Base-by-base conservation (phyloP, 2,888 invertebrate genomes). In the Amiota minor region DNA sequence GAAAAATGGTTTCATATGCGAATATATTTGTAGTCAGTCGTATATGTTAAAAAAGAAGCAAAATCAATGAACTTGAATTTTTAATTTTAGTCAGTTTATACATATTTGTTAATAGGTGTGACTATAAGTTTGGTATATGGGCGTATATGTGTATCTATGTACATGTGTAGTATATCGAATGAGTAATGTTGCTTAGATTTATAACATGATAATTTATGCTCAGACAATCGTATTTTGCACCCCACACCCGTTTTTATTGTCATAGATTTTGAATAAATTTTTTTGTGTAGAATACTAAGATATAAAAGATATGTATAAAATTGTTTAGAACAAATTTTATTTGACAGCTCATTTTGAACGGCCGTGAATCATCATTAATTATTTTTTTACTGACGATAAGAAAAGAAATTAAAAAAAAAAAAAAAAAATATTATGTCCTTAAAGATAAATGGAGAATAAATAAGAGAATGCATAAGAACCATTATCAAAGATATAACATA, bases 1-100 rank as follows among this genome's bases (percentile, higher is more conserved):
- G 35, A 35, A 35, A 35, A 35, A 35, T 35, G 35, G 6, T 35
- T 35, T 35, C 6, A 35, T 35, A 35, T 35, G 6, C 23, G 3
- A 2, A 6, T 6, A 35, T 35, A 35, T 35, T 35, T 35, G 35
- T 35, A 35, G 35, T 35, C 23, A 23, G 3, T 35, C 0, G 35
- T 35, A 35, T 35, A 35, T 65, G 18, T n/a, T 49, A 18, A 49
- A 18, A 67, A 49, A 67, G 16, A 9, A 67, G 1, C 45, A 35
- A 14, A 75, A 77, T 74, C 82, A 83, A 83, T 82, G 75, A 82
- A 82, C 81, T 84, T 84, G 76, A 79, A 74, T 75, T 75, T 59
- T 18, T 18, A 53, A 76, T 12, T 53, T 20, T 69, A 50, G 35
- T 70, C 16, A 59, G 16, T 56, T 8, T 53, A 56, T 23, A 23